Base-by-base conservation (phyloP, 1,140 invertebrate genomes). In the Zaprionus inermis region DNA sequence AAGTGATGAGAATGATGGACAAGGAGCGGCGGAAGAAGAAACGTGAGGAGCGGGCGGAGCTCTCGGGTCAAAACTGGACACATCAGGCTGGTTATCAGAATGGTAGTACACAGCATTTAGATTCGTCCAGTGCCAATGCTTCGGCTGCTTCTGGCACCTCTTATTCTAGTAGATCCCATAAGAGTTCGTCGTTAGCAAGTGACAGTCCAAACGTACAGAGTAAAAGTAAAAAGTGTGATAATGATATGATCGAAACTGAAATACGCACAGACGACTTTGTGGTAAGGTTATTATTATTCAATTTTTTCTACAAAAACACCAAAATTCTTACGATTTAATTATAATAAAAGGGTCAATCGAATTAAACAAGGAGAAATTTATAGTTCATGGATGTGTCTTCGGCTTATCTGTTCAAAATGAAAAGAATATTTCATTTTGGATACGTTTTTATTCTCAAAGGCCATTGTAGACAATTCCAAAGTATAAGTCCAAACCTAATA, bases 1-100 rank as follows among this genome's bases (percentile, higher is more conserved):
- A 97, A 92, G 94, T 98, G 58, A 96, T 96, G 92, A 97, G 97
- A 91, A 95, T 97, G 81, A 93, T 97, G 81, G 97, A 98, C 91
- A 97, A 96, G 92, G 97, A 97, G 86, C 92, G 93, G 72, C 93
- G 94, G 57, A 95, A 95, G 91, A 95, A 96, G 92, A 95, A 95
- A 92, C 94, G 94, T 89, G 94, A 95, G 92, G 92, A 90, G 41
- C 79, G 84, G 36, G 72, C 69, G 73, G 86, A 75, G 28, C 61
- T 54, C 51, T 16, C 55, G 34, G 72, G 69, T 52, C 72, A 59
- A n/a, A 22, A 9, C 51, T 56, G 69, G 71, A 68, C 55, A 54
- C 7, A 24, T 36, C 36, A 49, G 44, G 18, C 18, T 49, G 63
- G 64, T 57, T 60, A 74, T 49, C 78, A 88, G 55, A 91, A 81